Percentiles rank a stretch among this genome's conserved stretches.
Evolutionary conservation across 2,888 invertebrate species (phyloP).

Genomic region (Flexamia atlantica): DNA sequence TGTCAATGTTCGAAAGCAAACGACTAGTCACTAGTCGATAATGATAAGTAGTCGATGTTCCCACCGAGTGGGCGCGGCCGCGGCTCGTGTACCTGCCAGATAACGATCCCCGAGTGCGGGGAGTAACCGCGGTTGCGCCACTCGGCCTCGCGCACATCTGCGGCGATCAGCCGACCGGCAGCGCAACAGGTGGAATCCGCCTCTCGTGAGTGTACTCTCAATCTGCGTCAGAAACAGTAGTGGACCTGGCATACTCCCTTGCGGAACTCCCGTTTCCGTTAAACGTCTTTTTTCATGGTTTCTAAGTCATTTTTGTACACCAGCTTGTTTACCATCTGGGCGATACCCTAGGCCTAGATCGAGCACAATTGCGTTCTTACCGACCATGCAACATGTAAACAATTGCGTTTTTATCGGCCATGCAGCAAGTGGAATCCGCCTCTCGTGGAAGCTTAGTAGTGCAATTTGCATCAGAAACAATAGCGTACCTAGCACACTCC

Average conservation of each 20-base stretch:
- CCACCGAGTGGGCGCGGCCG: too few relatives aligned
- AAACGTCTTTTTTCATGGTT: too few relatives aligned
- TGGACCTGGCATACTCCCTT: neutral
- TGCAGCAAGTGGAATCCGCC: too few relatives aligned
- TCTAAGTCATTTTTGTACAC: too few relatives aligned
- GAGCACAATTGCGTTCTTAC: too few relatives aligned
- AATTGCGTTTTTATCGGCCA: too few relatives aligned
- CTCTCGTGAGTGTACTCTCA: neutral
- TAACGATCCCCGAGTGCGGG: neutral
- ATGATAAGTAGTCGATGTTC: too few relatives aligned
- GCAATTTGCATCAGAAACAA: neutral
- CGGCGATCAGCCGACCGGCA: neutral
- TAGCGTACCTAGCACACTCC: neutral
- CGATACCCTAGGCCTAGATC: too few relatives aligned
- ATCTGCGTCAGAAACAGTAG: neutral
- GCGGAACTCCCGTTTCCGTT: neutral
- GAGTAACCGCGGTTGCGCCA: neutral
- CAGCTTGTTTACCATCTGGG: too few relatives aligned
- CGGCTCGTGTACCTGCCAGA: slow-evolving; percentile 4
- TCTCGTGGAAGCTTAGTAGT: neutral
- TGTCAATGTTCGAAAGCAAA: too few relatives aligned
- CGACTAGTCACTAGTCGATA: too few relatives aligned
- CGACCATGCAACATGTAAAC: too few relatives aligned
- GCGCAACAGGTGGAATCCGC: neutral
- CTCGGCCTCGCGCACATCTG: neutral